Evolutionary conservation across 92 coral and sea anemone species (phyloP).

Genomic region (Epizoanthus rinbou): DNA sequence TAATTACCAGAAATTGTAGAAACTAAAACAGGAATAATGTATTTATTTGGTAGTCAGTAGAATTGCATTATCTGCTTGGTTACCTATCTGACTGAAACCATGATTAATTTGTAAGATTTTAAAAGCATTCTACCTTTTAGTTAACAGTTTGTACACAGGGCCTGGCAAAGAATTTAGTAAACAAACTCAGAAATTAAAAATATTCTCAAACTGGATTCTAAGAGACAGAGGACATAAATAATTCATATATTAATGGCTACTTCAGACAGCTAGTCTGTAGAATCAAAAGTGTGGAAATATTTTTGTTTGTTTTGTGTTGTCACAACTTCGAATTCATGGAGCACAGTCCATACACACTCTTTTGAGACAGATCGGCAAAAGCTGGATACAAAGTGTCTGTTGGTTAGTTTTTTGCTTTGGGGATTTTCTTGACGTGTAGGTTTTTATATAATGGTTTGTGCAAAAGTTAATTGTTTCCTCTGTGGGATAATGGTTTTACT

Average conservation of each 20-base stretch:
- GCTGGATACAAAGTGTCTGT: neutral
- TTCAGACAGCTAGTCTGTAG: constrained; percentile 72
- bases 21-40: neutral
- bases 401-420: neutral
- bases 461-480: constrained; percentile 10
- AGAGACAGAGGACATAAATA: constrained; percentile 75
- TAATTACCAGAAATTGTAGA: neutral
- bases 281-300: neutral
- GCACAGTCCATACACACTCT: neutral
- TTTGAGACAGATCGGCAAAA: neutral
- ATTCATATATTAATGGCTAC: constrained; percentile 65
- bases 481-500: neutral
- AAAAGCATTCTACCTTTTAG: neutral
- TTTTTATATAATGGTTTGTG: neutral
- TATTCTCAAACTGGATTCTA: constrained; percentile 21
- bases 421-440: neutral
- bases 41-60: neutral
- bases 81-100: neutral
- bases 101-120: neutral
- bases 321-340: neutral
- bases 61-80: neutral
- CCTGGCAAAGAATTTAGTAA: neutral
- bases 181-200: constrained; percentile 16
- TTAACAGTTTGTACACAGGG: neutral
- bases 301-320: constrained; percentile 16